Conservation (phyloP, 2,113 vertebrate species). For the Bombycilla garrulus region DNA sequence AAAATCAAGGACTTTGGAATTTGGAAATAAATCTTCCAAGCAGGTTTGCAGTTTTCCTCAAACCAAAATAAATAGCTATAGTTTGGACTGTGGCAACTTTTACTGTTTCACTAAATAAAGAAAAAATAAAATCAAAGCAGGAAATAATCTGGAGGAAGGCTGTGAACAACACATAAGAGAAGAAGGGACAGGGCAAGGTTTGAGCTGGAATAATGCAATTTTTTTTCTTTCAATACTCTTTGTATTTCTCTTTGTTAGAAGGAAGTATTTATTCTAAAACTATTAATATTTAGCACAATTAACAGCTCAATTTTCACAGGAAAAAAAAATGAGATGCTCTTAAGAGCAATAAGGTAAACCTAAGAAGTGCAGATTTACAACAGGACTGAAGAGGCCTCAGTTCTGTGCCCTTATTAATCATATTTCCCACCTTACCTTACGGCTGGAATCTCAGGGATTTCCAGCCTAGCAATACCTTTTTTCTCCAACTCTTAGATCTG, state of each 20-base stretch:
- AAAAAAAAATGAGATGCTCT: background rate
- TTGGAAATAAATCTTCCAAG: background rate
- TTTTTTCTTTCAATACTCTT: background rate
- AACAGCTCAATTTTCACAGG: background rate
- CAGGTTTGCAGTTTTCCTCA: background rate
- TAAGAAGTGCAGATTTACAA: background rate
- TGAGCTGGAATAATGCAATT: background rate
- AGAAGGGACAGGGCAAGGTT: background rate
- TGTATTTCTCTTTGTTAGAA: background rate
- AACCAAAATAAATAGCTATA: background rate
- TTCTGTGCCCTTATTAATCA: background rate
- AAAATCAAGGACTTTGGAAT: background rate
- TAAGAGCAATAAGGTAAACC: background rate
- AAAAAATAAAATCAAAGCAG: background rate
- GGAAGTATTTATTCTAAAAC: background rate
- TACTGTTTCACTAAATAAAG: background rate
- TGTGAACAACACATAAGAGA: background rate
- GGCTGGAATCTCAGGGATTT: background rate
- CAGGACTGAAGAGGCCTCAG: background rate
- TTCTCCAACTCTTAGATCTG: background rate
- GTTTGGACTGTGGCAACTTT: background rate
- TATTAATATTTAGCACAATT: background rate
- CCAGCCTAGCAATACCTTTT: background rate
- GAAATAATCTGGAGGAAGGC: background rate
- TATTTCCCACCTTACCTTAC: background rate